Conservation (phyloP, 2,113 vertebrate genomes). For the Phyllopteryx taeniolatus region DNA sequence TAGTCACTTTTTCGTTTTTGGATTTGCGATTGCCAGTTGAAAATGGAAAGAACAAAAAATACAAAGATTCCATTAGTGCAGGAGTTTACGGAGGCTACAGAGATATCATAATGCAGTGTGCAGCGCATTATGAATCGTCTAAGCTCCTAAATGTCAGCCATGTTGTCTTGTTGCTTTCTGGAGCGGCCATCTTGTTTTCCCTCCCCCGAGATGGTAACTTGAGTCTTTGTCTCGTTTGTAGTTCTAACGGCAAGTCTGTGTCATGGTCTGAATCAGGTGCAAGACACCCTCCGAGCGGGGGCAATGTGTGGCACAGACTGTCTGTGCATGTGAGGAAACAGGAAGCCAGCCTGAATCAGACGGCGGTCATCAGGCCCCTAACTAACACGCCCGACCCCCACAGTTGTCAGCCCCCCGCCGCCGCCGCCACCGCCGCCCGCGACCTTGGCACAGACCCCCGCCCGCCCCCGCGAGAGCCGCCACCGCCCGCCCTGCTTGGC, state of each 20-base stretch:
- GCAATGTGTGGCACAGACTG: slow-evolving; percentile 97
- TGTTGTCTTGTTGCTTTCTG: slow-evolving; percentile 64
- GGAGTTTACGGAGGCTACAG: slow-evolving; percentile 11
- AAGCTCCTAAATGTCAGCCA: slow-evolving; percentile 29
- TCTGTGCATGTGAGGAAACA: slow-evolving; percentile 98
- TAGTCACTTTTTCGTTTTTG: background rate
- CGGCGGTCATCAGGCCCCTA: slow-evolving; percentile 98
- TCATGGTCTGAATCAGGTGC: slow-evolving; percentile 99
- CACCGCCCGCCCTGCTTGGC: slow-evolving; percentile 84
- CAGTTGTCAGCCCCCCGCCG: slow-evolving; percentile 62
- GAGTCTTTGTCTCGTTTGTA: slow-evolving; percentile 95
- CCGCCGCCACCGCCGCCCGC: slow-evolving; percentile 63
- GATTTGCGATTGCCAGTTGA: background rate
- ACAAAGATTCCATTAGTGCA: background rate
- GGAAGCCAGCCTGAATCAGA: slow-evolving; percentile 96
- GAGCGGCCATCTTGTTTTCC: slow-evolving; percentile 51
- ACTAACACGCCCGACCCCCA: slow-evolving; percentile 86
- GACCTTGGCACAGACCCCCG: slow-evolving; percentile 83
- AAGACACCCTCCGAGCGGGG: slow-evolving; percentile 90
- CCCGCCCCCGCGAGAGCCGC: slow-evolving; percentile 79
- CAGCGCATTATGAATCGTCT: slow-evolving; percentile 67
- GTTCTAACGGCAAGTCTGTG: slow-evolving; percentile 99
- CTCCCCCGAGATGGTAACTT: slow-evolving; percentile 70
- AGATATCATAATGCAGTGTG: slow-evolving; percentile 67
- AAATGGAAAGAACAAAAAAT: background rate